phyloP scores from a whole-genome alignment of 2,888 invertebrate species.

The Lepidochrysops patricia region DNA sequence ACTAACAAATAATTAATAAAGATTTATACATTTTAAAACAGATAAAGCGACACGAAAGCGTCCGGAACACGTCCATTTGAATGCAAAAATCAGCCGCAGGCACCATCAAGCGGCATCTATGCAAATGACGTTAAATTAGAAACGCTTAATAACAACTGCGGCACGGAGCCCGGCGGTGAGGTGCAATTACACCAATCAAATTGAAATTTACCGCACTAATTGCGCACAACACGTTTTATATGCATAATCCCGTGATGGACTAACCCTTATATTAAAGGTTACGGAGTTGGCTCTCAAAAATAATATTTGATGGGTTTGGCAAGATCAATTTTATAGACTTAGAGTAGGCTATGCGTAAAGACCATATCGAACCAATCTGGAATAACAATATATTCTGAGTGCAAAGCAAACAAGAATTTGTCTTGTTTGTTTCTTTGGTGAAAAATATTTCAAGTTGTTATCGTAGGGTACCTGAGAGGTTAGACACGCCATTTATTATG shows the following conservation, averaged over 20 bases:
- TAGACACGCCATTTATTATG: background rate
- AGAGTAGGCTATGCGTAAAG: too few species aligned
- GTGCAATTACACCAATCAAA: constrained; percentile 74
- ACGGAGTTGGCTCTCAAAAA: background rate
- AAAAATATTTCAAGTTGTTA: background rate
- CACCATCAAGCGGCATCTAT: constrained; percentile 61
- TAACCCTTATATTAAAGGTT: constrained; percentile 24
- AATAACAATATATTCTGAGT: too few species aligned
- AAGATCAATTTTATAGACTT: too few species aligned
- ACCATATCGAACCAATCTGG: too few species aligned
- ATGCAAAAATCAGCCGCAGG: constrained; percentile 21
- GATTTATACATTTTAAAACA: too few species aligned
- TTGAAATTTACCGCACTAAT: constrained; percentile 68
- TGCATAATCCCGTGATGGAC: constrained; percentile 38
- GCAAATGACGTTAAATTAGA: constrained; percentile 74
- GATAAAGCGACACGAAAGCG: background rate
- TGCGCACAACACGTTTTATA: constrained; percentile 62
- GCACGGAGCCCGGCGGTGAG: constrained; percentile 58
- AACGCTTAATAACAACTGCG: constrained; percentile 74
- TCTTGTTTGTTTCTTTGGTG: too few species aligned
- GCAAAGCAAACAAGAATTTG: too few species aligned
- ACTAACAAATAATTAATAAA: too few species aligned
- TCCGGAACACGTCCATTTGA: background rate
- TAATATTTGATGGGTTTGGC: background rate
- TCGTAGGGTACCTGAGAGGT: background rate